Evolutionary conservation across 2,888 invertebrate species (phyloP), one percentile per base, ranked within the genome.

Genomic region (Exephanes ischioxanthus): DNA sequence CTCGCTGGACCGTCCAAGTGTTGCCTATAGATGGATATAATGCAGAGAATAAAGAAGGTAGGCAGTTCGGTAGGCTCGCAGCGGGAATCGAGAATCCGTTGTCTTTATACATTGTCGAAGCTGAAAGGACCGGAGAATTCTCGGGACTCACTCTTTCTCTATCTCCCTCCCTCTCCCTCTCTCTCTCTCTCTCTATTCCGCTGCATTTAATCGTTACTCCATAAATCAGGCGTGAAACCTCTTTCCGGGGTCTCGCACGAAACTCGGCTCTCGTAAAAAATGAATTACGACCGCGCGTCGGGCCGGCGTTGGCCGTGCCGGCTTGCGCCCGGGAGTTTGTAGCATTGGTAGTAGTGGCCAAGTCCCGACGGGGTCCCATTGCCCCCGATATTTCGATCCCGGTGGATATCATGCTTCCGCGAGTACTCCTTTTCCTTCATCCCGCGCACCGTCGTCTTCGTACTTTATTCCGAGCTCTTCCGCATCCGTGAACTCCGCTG

Each of bases 141-240:
- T 70, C 85, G 75, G 63, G 48, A 77, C 66, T 61, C n/a, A 19
- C 14, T 51, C 77, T 79, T 48, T 63, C 41, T 41, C n/a, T n/a
- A n/a, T n/a, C n/a, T n/a, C n/a, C n/a, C n/a, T n/a, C n/a, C n/a
- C n/a, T n/a, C 41, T 70, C 41, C 11, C 41, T 37, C 71, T 66
- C 58, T 53, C 55, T 71, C 53, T 63, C 70, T 80, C 55, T 75
- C 82, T 85, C 84, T 85, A 85, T 87, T 85, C 83, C 83, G 80
- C 68, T 88, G 88, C 88, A 87, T 88, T 88, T 87, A 87, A 88
- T 88, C 87, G 88, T 88, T 87, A 87, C 88, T 87, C 85, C 87
- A 87, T 88, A 88, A 88, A 88, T 88, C 88, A 88, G 85, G 81
- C 82, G 82, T 85, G 85, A 86, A 84, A 87, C 88, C 87, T 86